Conservation (phyloP, 1,140 invertebrate species). For the Pseudobourletiella spinata region DNA sequence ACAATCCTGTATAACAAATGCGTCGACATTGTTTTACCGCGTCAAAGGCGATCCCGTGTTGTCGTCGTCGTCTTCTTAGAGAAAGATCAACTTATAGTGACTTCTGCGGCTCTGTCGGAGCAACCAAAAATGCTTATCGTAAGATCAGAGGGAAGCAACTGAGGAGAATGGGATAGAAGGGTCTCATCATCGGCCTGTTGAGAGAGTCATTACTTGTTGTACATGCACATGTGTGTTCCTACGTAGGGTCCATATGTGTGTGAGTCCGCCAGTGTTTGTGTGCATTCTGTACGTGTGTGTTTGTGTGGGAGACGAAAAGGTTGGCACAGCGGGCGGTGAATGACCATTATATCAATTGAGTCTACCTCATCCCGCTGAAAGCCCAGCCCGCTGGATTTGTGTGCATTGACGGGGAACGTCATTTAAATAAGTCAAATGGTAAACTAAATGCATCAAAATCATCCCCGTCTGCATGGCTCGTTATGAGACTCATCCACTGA, state of each 20-base stretch:
- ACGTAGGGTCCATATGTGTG: no score
- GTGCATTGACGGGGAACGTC: background rate
- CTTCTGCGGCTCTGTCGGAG: background rate
- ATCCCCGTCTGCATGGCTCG: background rate
- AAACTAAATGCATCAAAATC: constrained; percentile 1
- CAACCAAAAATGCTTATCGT: constrained; percentile 1
- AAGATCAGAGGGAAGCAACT: background rate
- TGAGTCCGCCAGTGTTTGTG: no score
- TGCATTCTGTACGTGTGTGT: constrained; percentile 4
- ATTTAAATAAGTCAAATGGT: constrained; percentile 8
- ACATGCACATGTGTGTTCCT: no score
- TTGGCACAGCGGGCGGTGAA: constrained; percentile 23
- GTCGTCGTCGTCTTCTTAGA: no score
- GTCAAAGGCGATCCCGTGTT: background rate
- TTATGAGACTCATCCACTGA: background rate
- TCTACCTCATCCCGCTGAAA: constrained; percentile 6
- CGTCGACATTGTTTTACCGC: constrained; percentile 24
- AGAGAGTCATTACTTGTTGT: constrained; percentile 30
- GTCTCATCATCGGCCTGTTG: constrained; percentile 3
- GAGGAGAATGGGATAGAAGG: background rate
- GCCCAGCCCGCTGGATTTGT: background rate
- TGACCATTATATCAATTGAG: constrained; percentile 34
- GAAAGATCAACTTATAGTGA: no score
- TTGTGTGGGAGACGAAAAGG: constrained; percentile 23
- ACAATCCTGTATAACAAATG: constrained; percentile 27